Conservation (phyloP, 2,797 vertebrate species). For the Sebastes taczanowskii region DNA sequence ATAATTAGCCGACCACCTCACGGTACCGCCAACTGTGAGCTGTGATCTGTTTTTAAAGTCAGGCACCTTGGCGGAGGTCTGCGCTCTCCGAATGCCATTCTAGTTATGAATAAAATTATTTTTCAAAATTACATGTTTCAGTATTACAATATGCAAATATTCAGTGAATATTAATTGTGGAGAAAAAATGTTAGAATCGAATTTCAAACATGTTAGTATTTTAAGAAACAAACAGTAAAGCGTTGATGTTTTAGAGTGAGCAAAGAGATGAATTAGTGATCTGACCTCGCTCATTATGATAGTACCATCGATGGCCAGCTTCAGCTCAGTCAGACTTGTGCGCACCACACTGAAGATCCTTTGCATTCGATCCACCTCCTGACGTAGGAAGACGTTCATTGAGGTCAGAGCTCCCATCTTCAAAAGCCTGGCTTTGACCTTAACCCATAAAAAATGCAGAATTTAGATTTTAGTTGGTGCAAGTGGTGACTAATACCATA, state of each 20-base stretch:
- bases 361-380: constrained; percentile 90
- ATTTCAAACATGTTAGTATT: background rate
- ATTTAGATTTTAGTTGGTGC: background rate
- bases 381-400: constrained; percentile 89
- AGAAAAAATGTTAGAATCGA: background rate
- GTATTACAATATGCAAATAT: background rate
- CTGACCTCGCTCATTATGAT: constrained; percentile 86
- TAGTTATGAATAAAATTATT: too few species aligned
- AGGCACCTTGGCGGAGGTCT: too few species aligned
- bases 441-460: background rate
- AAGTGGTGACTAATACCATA: background rate
- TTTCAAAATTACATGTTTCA: background rate
- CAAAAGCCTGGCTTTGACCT: constrained; percentile 82
- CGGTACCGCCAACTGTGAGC: too few species aligned
- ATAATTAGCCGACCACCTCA: too few species aligned
- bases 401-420: constrained; percentile 88
- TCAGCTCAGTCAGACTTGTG: constrained; percentile 82
- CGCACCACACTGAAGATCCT: constrained; percentile 82
- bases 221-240: background rate
- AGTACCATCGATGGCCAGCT: constrained; percentile 88
- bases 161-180: background rate
- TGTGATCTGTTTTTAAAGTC: too few species aligned
- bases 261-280: background rate
- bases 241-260: background rate
- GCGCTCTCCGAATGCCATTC: too few species aligned